Base-by-base conservation (phyloP, 2,888 invertebrate genomes). In the Odontocolon sp. region DNA sequence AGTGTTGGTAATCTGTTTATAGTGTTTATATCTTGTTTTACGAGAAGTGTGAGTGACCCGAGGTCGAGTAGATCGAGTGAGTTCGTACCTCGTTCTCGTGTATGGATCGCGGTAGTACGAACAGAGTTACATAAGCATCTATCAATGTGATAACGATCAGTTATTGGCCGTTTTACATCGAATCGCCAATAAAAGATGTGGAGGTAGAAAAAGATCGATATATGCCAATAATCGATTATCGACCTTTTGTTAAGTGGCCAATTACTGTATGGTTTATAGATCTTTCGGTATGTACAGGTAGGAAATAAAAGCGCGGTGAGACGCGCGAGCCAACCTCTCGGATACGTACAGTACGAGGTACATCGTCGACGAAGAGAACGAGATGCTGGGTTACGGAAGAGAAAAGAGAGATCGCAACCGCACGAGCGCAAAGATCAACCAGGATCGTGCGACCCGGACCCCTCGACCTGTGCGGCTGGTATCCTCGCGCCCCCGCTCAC, bases 381-480 rank as follows among this genome's bases (percentile, higher is more conserved):
- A 14, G 40, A 9, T 26, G 31, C 11, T 21, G 23, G 47, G 57
- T 59, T 9, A 40, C 47, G 66, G 45, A 18, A 66, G 54, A 57
- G 71, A 61, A 38, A 42, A 66, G 78, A 82, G 83, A 83, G 84
- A 85, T 82, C 85, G 84, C 87, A 87, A 87, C 88, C 88, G 89
- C 88, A 88, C 88, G 89, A 89, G 88, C 88, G 88, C 88, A 89
- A 88, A 89, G 89, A 88, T 89, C 89, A 89, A 89, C 84, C 89
- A 89, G 89, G 89, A 89, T 89, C 89, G 89, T 89, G 89, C 87
- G 89, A 89, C 89, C 89, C 88, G 89, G 89, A 88, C 88, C 88
- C 88, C 88, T 88, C 87, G 88, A 88, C 88, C 88, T 88, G 87
- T 86, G 80, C 79, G 81, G 81, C 80, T 77, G 76, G 79, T 67